Conservation (phyloP, 2,888 invertebrate species). For the Himalopsyche anomala region DNA sequence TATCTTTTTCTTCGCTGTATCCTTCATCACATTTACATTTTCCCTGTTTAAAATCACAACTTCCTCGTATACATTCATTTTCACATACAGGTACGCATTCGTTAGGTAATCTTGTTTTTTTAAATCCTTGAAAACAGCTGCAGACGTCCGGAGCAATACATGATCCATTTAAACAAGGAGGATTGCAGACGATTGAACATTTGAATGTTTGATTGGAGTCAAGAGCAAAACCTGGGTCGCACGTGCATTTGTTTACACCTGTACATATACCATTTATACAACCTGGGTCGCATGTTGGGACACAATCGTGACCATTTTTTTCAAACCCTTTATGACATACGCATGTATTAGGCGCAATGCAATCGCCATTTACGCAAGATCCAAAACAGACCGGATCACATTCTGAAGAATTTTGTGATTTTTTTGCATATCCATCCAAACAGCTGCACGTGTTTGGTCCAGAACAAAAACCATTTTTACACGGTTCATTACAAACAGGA, state of each 20-base stretch:
- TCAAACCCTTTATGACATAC: conserved; percentile 41
- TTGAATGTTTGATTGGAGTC: conserved; percentile 1
- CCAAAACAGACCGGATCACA: conserved; percentile 51
- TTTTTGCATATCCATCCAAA: neutral
- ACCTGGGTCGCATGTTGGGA: conserved; percentile 60
- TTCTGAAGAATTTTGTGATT: neutral
- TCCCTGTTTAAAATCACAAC: neutral
- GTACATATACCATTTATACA: conserved; percentile 70
- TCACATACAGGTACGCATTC: neutral
- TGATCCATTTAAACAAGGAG: conserved; percentile 61
- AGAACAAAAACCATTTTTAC: conserved; percentile 64
- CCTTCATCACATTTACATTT: conserved; percentile 68
- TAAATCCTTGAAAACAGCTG: conserved; percentile 46
- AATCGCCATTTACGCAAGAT: conserved; percentile 49
- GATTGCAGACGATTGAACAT: conserved; percentile 66
- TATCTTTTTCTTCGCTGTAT: conserved; percentile 63
- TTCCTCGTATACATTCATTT: neutral
- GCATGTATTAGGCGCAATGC: conserved; percentile 55
- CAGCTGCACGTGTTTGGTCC: conserved; percentile 70
- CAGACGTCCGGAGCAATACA: conserved; percentile 55
- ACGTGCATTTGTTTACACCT: conserved; percentile 70
- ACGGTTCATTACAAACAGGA: conserved; percentile 64
- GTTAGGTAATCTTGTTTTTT: neutral
- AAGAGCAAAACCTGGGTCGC: conserved; percentile 68
- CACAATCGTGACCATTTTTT: conserved; percentile 36